phyloP scores from a whole-genome alignment of 30 jellyfish, hydroid and myxozoan species.

The Rhopilema esculentum region DNA sequence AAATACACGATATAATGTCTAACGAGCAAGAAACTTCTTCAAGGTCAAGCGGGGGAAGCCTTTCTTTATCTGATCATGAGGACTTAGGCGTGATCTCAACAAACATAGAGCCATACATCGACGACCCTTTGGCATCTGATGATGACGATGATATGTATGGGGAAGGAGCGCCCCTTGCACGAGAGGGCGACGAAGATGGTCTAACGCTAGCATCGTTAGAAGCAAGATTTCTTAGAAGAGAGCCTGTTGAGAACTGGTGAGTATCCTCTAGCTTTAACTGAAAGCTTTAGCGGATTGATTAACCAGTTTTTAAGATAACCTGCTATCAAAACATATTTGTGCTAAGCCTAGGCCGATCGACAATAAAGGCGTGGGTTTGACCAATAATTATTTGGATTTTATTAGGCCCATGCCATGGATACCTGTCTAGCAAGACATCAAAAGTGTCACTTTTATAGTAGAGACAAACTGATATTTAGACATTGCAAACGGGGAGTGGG shows the following conservation, averaged over 20 bases:
- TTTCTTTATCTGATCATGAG: constrained; percentile 18
- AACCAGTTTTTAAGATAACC: too few species aligned
- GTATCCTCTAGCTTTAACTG: constrained; percentile 14
- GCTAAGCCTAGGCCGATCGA: too few species aligned
- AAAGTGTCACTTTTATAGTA: too few species aligned
- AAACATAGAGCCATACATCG: constrained; percentile 26
- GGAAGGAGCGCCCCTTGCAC: constrained; percentile 21
- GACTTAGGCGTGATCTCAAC: constrained; percentile 33
- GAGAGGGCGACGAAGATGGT: constrained; percentile 34
- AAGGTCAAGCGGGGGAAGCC: constrained; percentile 20
- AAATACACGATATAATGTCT: constrained; percentile 21
- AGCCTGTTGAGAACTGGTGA: constrained; percentile 2
- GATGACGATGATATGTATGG: constrained; percentile 21
- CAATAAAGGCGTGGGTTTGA: too few species aligned
- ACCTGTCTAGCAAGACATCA: too few species aligned
- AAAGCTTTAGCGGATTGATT: too few species aligned
- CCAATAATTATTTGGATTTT: too few species aligned
- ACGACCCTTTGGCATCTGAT: constrained; percentile 30
- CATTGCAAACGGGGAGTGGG: too few species aligned
- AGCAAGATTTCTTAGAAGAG: constrained; percentile 5
- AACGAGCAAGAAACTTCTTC: constrained; percentile 17
- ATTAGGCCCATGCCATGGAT: too few species aligned
- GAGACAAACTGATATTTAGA: too few species aligned
- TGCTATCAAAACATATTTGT: too few species aligned
- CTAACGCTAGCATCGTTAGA: neutral